Conservation (phyloP, 2,888 invertebrate species). For the Lamellibrachia satsuma region DNA sequence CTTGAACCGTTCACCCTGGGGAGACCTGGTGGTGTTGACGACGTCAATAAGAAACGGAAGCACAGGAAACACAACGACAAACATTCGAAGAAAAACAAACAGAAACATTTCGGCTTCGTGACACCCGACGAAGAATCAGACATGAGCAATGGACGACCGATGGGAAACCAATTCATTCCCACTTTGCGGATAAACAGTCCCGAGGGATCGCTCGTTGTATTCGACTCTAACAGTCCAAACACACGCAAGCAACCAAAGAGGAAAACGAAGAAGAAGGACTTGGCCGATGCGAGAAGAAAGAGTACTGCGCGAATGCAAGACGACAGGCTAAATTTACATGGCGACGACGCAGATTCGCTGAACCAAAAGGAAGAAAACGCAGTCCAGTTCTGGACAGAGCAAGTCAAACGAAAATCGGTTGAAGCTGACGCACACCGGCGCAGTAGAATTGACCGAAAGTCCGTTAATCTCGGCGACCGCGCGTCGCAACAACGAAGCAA, state of each 20-base stretch:
- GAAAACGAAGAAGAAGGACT: not conserved
- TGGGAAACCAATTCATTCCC: not conserved
- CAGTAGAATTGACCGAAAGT: not conserved
- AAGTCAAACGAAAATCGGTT: not conserved
- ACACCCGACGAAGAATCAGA: not conserved
- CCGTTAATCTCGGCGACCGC: not conserved
- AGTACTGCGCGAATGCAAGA: not conserved
- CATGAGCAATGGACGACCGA: not conserved
- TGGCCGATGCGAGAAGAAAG: not conserved
- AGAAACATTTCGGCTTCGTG: not conserved
- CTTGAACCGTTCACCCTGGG: not conserved
- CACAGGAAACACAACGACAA: not conserved
- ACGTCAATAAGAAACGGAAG: not conserved
- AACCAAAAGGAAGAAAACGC: not conserved
- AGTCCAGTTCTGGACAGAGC: not conserved
- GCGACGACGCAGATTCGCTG: not conserved
- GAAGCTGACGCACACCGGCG: not conserved
- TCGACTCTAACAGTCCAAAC: not conserved
- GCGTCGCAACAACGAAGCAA: not conserved
- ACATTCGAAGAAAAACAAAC: not conserved
- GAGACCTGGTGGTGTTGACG: not conserved
- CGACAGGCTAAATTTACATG: not conserved
- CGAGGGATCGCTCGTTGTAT: not conserved
- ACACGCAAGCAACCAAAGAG: not conserved
- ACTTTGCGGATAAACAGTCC: not conserved